Base-by-base conservation (phyloP, 1,140 invertebrate species). In the Drosophila equinoxialis region DNA sequence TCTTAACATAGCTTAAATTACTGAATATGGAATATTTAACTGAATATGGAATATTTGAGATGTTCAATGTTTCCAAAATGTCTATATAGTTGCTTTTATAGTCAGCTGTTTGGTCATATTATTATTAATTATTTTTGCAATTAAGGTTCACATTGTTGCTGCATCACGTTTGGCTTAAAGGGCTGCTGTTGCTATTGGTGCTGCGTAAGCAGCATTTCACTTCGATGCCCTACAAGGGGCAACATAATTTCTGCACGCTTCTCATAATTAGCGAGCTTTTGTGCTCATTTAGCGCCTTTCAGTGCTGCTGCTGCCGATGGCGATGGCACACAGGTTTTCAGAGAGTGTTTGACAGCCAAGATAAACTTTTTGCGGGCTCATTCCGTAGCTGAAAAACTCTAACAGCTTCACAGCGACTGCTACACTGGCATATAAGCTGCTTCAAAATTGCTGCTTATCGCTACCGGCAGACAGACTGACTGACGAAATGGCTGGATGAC, bases 111-210 rank as follows among this genome's bases (percentile, higher is more conserved):
- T 10, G 30, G 61, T 48, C 76, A 79, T 76, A 76, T 89, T 89
- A 89, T 89, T 89, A 89, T 89, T 89, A 89, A 89, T 89, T 89
- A 89, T 89, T 85, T 89, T 75, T 73, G 81, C 84, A 90, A 89
- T 89, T 90, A 89, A 84, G 67, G 84, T 78, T 37, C 64, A 71
- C 80, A 90, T 89, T 89, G 85, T 89, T 89, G 77, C 84, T 89
- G 80, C 80, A 89, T 87, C 84, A 87, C 71, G 84, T 77, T 51
- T 68, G 79, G 55, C 68, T 67, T 79, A 77, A 87, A 74, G 41
- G 79, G 55, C 77, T 51, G 17, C 10, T 23, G 10, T 23, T 23
- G 45, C 10, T 23, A 20, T 11, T 51, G 45, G 45, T 51, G 45
- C 45, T 79, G 73, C 73, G 79, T 89, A 89, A 87, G 84, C 83